phyloP scores from a whole-genome alignment of 2,113 vertebrate genomes.

The Xenotilapia flavipinnis region DNA sequence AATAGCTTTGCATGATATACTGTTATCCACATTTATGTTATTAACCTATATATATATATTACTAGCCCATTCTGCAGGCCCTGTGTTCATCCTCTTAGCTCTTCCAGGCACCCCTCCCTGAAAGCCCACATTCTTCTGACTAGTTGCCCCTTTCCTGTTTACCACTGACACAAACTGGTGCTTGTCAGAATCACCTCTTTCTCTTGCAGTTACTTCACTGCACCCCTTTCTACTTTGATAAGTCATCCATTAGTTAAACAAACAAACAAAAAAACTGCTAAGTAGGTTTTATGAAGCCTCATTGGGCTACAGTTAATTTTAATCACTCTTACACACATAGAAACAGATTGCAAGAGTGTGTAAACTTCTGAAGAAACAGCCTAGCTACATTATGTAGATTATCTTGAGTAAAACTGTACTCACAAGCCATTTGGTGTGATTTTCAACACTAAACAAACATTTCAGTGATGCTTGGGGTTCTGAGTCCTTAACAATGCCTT shows the following conservation, averaged over 20 bases:
- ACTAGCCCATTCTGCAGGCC: not conserved
- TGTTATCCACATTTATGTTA: not conserved
- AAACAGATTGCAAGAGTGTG: not conserved
- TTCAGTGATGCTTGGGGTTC: not conserved
- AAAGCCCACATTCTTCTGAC: not conserved
- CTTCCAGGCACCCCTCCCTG: not conserved
- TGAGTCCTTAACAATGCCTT: not conserved
- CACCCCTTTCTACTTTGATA: not conserved
- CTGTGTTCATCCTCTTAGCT: not conserved
- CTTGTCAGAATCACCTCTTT: not conserved
- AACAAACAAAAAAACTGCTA: not conserved
- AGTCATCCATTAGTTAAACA: not conserved
- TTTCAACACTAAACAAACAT: not conserved
- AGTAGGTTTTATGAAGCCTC: not conserved
- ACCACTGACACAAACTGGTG: not conserved
- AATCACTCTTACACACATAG: not conserved
- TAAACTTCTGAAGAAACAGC: not conserved
- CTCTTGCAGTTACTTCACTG: not conserved
- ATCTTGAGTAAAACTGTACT: not conserved
- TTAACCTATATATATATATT: not conserved
- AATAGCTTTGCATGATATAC: not conserved
- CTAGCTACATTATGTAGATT: not conserved
- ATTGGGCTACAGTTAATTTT: not conserved
- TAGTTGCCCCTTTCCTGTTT: not conserved
- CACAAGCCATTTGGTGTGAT: not conserved